phyloP scores from a whole-genome alignment of 1,140 invertebrate species.

The Drosophila teissieri region DNA sequence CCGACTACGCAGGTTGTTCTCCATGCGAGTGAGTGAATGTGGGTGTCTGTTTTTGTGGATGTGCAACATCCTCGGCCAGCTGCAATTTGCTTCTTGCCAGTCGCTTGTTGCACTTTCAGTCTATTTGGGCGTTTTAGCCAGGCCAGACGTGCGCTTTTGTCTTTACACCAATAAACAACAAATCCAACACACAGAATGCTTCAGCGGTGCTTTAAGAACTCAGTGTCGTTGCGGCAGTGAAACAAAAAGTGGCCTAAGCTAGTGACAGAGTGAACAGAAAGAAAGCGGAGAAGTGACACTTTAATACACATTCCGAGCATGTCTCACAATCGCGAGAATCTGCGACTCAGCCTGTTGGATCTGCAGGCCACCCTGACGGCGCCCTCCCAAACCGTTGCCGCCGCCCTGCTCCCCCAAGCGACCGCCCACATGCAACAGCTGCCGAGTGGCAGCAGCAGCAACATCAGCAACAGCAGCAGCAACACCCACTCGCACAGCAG shows the following conservation, averaged over 20 bases:
- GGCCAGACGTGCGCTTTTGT: slow-evolving; percentile 35
- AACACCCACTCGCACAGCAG: slow-evolving; percentile 27
- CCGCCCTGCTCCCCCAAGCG: slow-evolving; percentile 53
- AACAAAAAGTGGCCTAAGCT: slow-evolving; percentile 26
- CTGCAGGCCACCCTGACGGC: slow-evolving; percentile 75
- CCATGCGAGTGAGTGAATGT: slow-evolving; percentile 6
- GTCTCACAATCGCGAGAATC: slow-evolving; percentile 83
- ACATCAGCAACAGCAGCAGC: slow-evolving; percentile 33
- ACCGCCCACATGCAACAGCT: slow-evolving; percentile 26
- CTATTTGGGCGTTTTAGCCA: slow-evolving; percentile 9
- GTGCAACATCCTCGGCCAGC: slow-evolving; percentile 31
- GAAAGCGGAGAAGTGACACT: slow-evolving; percentile 14
- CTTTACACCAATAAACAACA: background rate
- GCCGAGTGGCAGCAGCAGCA: slow-evolving; percentile 37
- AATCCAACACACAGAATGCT: slow-evolving; percentile 29
- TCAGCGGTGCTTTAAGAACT: slow-evolving; percentile 17
- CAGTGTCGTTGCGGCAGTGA: slow-evolving; percentile 16
- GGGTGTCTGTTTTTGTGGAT: slow-evolving; percentile 24
- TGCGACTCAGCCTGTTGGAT: slow-evolving; percentile 79
- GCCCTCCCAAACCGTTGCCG: slow-evolving; percentile 68
- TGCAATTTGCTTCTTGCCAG: slow-evolving; percentile 13
- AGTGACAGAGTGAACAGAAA: slow-evolving; percentile 14
- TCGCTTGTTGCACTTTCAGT: slow-evolving; percentile 46
- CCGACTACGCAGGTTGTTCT: slow-evolving; percentile 63
- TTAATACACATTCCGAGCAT: slow-evolving; percentile 49